Evolutionary conservation across 2,113 vertebrate genomes (phyloP).

Genomic region (Leuciscus idus): DNA sequence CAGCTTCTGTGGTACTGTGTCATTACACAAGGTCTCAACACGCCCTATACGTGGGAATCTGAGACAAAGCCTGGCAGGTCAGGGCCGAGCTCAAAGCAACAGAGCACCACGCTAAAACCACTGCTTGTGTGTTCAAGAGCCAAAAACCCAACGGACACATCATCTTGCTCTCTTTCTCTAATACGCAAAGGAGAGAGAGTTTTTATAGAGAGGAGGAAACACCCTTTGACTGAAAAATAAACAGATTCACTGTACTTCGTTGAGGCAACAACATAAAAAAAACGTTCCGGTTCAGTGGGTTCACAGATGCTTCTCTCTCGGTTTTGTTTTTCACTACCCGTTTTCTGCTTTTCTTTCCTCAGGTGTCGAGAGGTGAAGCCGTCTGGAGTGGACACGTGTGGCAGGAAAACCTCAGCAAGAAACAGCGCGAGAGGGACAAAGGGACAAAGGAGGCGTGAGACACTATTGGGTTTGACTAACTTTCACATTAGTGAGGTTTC

Average conservation of each 20-base stretch:
- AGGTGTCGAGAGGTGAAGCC: slow-evolving; percentile 45
- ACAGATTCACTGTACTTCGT: slow-evolving; percentile 39
- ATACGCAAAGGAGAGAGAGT: slow-evolving; percentile 13
- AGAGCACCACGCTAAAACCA: slow-evolving; percentile 41
- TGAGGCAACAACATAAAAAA: slow-evolving; percentile 48
- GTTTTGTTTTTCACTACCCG: slow-evolving; percentile 63
- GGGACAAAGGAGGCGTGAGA: background rate
- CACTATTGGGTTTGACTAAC: background rate
- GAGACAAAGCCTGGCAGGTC: slow-evolving; percentile 57
- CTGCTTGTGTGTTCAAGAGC: slow-evolving; percentile 46
- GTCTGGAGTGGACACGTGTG: slow-evolving; percentile 49
- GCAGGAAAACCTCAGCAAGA: slow-evolving; percentile 49
- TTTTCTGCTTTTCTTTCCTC: slow-evolving; percentile 55
- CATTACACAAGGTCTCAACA: slow-evolving; percentile 60
- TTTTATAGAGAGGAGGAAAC: slow-evolving; percentile 61
- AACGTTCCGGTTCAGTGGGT: slow-evolving; percentile 46
- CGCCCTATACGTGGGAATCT: slow-evolving; percentile 57
- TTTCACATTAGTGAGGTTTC: slow-evolving; percentile 9
- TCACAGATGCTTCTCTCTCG: slow-evolving; percentile 49
- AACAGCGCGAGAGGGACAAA: background rate
- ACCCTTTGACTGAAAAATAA: slow-evolving; percentile 56
- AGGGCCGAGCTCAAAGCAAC: slow-evolving; percentile 47
- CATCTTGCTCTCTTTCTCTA: background rate
- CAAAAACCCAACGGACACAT: slow-evolving; percentile 47
- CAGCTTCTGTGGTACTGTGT: slow-evolving; percentile 56